These are phyloP conservation scores for Heterochromis multidens DNA, from an alignment of 2,113 vertebrate species.

Conservation along the genomic window DNA sequence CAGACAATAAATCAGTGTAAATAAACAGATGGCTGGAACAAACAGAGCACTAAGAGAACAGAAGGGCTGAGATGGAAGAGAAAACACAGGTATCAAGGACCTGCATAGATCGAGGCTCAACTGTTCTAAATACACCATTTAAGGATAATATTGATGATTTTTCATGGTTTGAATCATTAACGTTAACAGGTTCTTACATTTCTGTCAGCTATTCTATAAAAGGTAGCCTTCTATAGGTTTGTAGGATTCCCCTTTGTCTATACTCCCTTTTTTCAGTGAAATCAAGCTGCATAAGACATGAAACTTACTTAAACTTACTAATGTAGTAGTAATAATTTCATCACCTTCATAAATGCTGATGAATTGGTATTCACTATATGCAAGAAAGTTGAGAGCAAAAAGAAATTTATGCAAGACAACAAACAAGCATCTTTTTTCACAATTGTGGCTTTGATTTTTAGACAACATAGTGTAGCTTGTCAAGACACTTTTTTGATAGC, in stretches of 20 bases:
- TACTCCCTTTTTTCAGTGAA: background rate
- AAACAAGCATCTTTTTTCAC: background rate
- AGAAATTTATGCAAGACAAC: background rate
- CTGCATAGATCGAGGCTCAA: background rate
- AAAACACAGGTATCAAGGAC: constrained; percentile 30
- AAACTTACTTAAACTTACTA: background rate
- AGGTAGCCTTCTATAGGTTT: background rate
- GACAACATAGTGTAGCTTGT: background rate
- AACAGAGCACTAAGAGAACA: constrained; percentile 29
- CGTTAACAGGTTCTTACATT: background rate
- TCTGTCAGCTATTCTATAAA: background rate
- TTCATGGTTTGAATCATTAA: background rate
- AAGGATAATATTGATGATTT: background rate
- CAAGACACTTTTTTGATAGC: background rate
- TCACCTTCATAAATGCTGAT: background rate
- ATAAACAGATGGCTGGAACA: constrained; percentile 51
- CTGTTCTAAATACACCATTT: background rate
- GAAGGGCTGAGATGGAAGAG: constrained; percentile 18
- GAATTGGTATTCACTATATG: background rate
- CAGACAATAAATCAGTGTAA: constrained; percentile 58
- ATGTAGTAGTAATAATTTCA: background rate
- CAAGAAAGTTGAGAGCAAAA: background rate
- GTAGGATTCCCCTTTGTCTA: background rate
- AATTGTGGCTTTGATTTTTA: background rate
- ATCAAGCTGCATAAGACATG: background rate